Evolutionary conservation across 2,113 vertebrate genomes (phyloP), one percentile per base, ranked within the genome.

Genomic region (Hippolais icterina): DNA sequence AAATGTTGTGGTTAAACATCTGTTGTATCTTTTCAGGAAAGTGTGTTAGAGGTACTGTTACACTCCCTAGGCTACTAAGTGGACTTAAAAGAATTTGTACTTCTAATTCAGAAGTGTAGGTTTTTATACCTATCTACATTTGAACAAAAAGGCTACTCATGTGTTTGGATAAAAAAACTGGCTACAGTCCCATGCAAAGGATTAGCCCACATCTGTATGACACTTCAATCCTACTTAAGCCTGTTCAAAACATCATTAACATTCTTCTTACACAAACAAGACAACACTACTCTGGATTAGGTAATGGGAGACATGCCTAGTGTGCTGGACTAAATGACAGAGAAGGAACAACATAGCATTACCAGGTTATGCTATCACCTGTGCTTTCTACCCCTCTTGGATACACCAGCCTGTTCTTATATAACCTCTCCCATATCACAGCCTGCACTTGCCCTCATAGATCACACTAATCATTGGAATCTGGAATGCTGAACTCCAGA

Each of bases 231-330:
- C 93, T 52, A 56, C 63, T 76, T 87, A 74, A 88, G 56, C 76
- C 83, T 81, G 79, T 77, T 86, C 53, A 63, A 93, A 90, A 82
- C 86, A 93, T 23, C 88, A 88, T 91, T 72, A 88, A 74, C 35
- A 6, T 88, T 95, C 79, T 80, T 93, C 79, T 74, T 44, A 70
- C 54, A 74, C 76, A 95, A 94, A 70, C 74, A 59, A 93, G 37
- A 83, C 63, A 65, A n/a, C 88, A 54, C 39, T 25, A 1, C 42
- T 54, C n/a, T 59, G 71, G 79, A 54, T 66, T 54, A 86, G 75
- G 85, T 42, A 74, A 86, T 0, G 33, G 50, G 54, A 93, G 85
- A 74, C 37, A 94, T 1, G 25, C 54, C 85, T 10, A 33, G 53
- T 52, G 9, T 61, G 37, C 63, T 22, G 66, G 27, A 42, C 69